Evolutionary conservation across 2,797 vertebrate genomes (phyloP).

Genomic region (Antrozous pallidus): DNA sequence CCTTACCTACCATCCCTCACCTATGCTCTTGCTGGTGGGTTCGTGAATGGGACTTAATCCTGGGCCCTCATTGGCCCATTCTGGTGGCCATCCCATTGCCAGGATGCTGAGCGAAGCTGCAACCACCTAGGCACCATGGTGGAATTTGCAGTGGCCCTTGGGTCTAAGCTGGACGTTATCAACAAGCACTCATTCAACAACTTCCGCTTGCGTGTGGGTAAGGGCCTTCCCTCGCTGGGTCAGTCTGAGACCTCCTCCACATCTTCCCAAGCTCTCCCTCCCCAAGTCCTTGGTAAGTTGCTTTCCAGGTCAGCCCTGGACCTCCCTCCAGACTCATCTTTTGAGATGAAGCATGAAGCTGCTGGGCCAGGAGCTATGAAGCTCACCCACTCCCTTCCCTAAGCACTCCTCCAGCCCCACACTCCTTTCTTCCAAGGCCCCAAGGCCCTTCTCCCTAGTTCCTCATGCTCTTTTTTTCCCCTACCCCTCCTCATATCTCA

Average conservation of each 20-base stretch:
- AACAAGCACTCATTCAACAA: constrained; percentile 93
- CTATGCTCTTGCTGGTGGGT: neutral
- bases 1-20: neutral
- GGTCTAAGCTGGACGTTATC: constrained; percentile 87
- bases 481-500: neutral
- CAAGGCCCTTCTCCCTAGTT: neutral
- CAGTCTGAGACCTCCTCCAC: neutral
- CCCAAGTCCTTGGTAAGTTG: neutral
- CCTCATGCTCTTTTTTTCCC: neutral
- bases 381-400: neutral
- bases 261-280: neutral
- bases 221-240: constrained; percentile 53
- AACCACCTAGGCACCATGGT: constrained; percentile 90
- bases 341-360: neutral
- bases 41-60: neutral
- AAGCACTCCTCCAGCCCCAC: neutral
- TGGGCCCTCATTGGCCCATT: neutral
- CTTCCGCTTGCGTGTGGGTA: constrained; percentile 92
- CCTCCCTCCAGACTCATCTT: neutral
- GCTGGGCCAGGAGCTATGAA: neutral
- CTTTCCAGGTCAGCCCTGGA: neutral
- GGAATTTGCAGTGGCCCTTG: constrained; percentile 90
- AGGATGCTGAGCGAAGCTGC: constrained; percentile 86
- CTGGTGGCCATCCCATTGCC: constrained; percentile 4
- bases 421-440: neutral